Evolutionary conservation across 2,888 invertebrate species (phyloP).

Genomic region (Incurvaria masculella): DNA sequence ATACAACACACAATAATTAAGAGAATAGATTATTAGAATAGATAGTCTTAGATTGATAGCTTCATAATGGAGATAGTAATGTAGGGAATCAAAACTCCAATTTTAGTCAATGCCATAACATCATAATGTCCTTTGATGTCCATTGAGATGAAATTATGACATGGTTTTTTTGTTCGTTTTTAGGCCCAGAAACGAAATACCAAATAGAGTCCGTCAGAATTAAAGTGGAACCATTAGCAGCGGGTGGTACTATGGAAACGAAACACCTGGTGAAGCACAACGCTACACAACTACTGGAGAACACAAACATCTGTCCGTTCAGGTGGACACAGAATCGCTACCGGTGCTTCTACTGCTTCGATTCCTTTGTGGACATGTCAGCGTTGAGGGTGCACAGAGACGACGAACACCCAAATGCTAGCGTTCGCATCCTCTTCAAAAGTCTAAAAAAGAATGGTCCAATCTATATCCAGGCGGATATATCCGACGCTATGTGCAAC

Average conservation of each 20-base stretch:
- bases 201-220: not conserved
- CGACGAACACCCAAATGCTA: conserved; percentile 28
- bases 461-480: conserved; percentile 44
- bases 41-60: no score
- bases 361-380: conserved; percentile 32
- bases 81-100: no score
- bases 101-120: no score
- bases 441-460: conserved; percentile 46
- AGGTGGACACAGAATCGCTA: conserved; percentile 43
- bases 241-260: not conserved
- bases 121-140: no score
- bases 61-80: no score
- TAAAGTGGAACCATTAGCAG: not conserved
- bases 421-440: conserved; percentile 36
- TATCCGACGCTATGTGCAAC: conserved; percentile 31
- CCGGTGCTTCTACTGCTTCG: conserved; percentile 43
- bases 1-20: no score
- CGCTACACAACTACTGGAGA: conserved; percentile 33
- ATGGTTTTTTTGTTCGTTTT: not conserved
- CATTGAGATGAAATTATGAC: not conserved
- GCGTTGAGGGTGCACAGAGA: conserved; percentile 33
- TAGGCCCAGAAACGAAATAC: not conserved
- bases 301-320: conserved; percentile 41
- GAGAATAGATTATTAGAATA: no score
- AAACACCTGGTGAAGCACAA: conserved; percentile 29